Base-by-base conservation (phyloP, 1,140 invertebrate genomes). In the Colletes latitarsis region DNA sequence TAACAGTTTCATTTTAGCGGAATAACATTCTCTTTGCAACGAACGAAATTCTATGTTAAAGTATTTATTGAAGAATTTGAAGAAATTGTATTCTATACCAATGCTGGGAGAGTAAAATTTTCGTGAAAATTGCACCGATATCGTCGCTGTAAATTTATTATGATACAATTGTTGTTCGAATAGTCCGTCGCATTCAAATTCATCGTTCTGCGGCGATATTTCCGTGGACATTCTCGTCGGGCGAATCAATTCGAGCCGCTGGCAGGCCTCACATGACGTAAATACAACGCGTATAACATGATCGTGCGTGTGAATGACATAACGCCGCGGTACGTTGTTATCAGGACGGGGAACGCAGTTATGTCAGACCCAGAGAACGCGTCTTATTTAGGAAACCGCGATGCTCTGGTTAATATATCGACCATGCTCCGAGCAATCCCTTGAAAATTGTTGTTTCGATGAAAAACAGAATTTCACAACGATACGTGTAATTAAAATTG, bases 211-310 rank as follows among this genome's bases (percentile, higher is more conserved):
- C 12, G 41, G 2, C 15, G 74, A 68, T 30, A 68, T 76, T 68
- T 46, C 63, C 63, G 63, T 6, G 12, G 21, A 41, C 46, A 4
- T 53, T 46, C 21, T 52, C 60, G n/a, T 6, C 6, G 15, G 39
- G 1, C 17, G 49, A 72, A 53, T 78, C 46, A 43, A 78, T 71
- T 71, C 6, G 55, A 43, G 15, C 6, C 12, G 3, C 39, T 39
- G 77, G 73, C 77, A 79, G 49, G 12, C 21, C 14, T 39, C 30
- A 19, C 49, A 70, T 64, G 49, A 73, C 41, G 19, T 14, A 52
- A 63, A 71, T 21, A 39, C 39, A 39, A 57, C 57, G 41, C 21
- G 69, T 17, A 55, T 78, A 46, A 64, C 19, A 8, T 21, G 49
- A 15, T 10, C 9, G 46, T n/a, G 43, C 21, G 43, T 53, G 57